Conservation (phyloP, 1,140 invertebrate species). For the Kradibia gibbosae region DNA sequence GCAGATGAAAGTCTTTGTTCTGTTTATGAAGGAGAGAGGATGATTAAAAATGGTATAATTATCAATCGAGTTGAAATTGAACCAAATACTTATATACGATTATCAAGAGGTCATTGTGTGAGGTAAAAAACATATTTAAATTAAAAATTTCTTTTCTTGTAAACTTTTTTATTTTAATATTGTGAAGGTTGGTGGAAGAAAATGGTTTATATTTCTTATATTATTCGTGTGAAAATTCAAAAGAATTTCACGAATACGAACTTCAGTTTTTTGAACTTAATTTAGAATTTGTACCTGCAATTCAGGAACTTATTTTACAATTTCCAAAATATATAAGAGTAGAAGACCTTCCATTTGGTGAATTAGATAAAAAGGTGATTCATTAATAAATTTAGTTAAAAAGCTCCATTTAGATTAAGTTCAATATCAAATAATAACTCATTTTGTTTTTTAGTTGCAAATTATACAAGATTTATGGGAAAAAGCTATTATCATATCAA, state of each 20-base stretch:
- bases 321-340: slow-evolving; percentile 86
- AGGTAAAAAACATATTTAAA: slow-evolving; percentile 69
- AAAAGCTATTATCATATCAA: slow-evolving; percentile 28
- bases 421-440: background rate
- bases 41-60: slow-evolving; percentile 78
- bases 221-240: slow-evolving; percentile 87
- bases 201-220: slow-evolving; percentile 80
- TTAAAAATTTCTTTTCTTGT: background rate
- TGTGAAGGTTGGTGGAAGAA: slow-evolving; percentile 78
- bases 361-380: slow-evolving; percentile 77
- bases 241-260: slow-evolving; percentile 87
- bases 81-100: slow-evolving; percentile 79
- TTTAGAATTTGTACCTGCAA: slow-evolving; percentile 76
- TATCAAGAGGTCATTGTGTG: slow-evolving; percentile 80
- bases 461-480: slow-evolving; percentile 15
- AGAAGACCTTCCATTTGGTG: slow-evolving; percentile 79
- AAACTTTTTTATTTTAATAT: slow-evolving; percentile 27
- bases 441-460: slow-evolving; percentile 7
- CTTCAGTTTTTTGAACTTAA: slow-evolving; percentile 84
- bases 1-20: slow-evolving; percentile 79
- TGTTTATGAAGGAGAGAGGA: slow-evolving; percentile 79
- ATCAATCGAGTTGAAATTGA: slow-evolving; percentile 78
- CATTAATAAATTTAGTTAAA: slow-evolving; percentile 29
- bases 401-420: background rate
- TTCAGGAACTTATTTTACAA: slow-evolving; percentile 80